Conservation (phyloP, 2,797 vertebrate genomes). For the Anabacerthia variegaticeps region DNA sequence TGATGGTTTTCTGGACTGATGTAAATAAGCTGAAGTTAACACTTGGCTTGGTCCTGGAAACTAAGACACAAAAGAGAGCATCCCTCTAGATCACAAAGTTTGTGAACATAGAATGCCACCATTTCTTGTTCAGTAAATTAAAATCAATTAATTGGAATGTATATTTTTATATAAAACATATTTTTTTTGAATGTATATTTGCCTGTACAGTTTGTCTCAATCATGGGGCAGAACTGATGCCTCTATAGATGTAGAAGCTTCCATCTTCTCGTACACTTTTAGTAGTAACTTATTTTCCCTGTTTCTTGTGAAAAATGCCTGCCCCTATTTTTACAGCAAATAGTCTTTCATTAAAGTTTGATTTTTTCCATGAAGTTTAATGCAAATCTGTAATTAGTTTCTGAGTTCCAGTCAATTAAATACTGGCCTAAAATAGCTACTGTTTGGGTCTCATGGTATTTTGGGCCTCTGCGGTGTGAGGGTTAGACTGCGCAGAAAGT, state of each 20-base stretch:
- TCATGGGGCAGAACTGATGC: background rate
- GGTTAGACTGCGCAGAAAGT: background rate
- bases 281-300: background rate
- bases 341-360: background rate
- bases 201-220: background rate
- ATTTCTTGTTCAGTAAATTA: background rate
- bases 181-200: background rate
- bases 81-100: background rate
- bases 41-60: background rate
- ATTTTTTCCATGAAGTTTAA: conserved; percentile 4
- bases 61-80: background rate
- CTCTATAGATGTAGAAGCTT: background rate
- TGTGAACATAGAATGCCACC: fast-evolving
- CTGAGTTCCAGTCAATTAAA: conserved; percentile 23
- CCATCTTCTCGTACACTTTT: background rate
- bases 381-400: conserved; percentile 39
- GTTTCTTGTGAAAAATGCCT: background rate
- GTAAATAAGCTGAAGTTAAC: background rate
- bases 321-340: background rate
- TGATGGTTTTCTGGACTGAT: background rate
- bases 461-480: background rate
- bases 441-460: background rate
- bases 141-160: background rate
- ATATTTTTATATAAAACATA: too few species aligned
- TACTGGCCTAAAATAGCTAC: background rate